Evolutionary conservation across 2,888 invertebrate species (phyloP), one percentile per base, ranked within the genome.

Genomic region (Odontomyia ornata): DNA sequence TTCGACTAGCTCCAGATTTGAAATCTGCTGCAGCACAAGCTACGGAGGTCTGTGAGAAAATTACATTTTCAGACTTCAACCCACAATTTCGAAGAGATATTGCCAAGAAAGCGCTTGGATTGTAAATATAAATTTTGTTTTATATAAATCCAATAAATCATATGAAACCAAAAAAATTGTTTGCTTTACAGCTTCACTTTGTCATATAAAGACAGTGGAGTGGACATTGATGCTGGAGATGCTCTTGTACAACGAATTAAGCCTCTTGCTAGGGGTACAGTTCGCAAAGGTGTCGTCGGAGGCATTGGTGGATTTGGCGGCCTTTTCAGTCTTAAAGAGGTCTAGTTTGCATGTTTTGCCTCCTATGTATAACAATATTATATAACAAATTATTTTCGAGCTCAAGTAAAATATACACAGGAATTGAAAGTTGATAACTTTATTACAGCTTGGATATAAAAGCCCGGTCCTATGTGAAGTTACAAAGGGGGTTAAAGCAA

Each of bases 401-500:
- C n/a, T n/a, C n/a, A n/a, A n/a, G n/a, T n/a, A n/a, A n/a, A 36
- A 36, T 36, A 5, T 36, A 36, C 36, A 5, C 9, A 36, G 9
- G 9, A 36, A 36, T 9, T 5, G 9, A 36, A 36, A 36, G 9
- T 9, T 5, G 5, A 36, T 5, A 36, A 36, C 3, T 36, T 36
- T 57, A 69, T 80, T 75, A 1, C 62, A 84, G 84, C 76, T 83
- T 1, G 82, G 83, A 18, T 91, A 92, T 80, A 90, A 89, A 80
- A 94, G 96, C 84, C 96, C 98, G 0, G 89, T 98, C 23, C 88
- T 99, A 0, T 96, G 98, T 18, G 95, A 97, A 79, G 96, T 97
- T 0, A 96, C 97, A 0, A 98, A 98, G 83, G 99, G 99, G 0
- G 98, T 99, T 57, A 98, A 99, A 0, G 97, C 98, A 4, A 99